phyloP scores from a whole-genome alignment of 2,888 invertebrate species.

The Cryptosula pallasiana region DNA sequence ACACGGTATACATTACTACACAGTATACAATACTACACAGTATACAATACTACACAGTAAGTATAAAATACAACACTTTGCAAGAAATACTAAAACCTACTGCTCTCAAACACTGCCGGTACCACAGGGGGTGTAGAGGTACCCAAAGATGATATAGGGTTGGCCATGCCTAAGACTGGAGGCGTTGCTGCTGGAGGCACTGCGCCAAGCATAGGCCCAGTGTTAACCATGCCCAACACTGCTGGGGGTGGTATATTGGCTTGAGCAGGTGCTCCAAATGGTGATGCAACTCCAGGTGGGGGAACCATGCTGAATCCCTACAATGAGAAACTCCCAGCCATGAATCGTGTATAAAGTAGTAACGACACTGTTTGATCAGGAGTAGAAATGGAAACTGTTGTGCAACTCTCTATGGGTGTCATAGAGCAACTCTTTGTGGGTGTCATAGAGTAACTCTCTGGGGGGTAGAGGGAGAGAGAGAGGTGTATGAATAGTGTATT shows the following conservation, averaged over 20 bases:
- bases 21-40: too few species aligned
- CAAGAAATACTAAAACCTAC: too few species aligned
- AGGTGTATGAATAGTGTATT: too few species aligned
- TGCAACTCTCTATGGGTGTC: too few species aligned
- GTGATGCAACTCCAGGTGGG: slow-evolving; percentile 1
- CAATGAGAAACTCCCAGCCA: too few species aligned
- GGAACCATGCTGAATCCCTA: slow-evolving; percentile 20
- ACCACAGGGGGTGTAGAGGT: not conserved
- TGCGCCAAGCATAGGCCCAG: not conserved
- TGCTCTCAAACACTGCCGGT: not conserved
- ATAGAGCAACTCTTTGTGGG: too few species aligned
- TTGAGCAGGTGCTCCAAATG: not conserved
- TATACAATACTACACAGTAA: not conserved
- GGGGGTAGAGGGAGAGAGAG: too few species aligned
- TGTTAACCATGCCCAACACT: not conserved
- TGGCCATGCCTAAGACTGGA: not conserved
- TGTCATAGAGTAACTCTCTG: too few species aligned
- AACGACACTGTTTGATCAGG: too few species aligned
- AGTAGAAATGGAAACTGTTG: too few species aligned
- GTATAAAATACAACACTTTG: not conserved
- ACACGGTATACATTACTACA: too few species aligned
- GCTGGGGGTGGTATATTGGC: slow-evolving; percentile 1
- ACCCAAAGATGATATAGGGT: not conserved
- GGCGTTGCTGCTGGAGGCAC: not conserved
- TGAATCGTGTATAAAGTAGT: too few species aligned